These are phyloP conservation scores for Silurus aristotelis DNA, from an alignment of 2,797 vertebrate genomes.

Conservation along the genomic window DNA sequence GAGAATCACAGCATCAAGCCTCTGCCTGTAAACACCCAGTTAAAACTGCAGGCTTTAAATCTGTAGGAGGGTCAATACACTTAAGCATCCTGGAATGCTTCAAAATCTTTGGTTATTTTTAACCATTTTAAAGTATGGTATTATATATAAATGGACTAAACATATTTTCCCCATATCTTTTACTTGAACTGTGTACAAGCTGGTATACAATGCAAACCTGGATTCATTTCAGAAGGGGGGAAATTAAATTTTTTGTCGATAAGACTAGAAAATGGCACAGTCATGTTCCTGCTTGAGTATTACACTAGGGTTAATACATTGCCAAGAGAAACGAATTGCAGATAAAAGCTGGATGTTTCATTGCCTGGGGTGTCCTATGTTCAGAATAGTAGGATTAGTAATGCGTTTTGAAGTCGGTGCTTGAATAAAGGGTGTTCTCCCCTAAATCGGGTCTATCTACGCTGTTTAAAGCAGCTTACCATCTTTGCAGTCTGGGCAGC, in stretches of 20 bases:
- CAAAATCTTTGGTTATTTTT: neutral
- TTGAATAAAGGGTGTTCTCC: neutral
- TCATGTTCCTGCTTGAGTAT: constrained; percentile 17
- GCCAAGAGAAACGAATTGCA: neutral
- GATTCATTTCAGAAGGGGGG: constrained; percentile 22
- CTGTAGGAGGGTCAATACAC: neutral
- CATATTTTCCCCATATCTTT: neutral
- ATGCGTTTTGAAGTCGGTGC: neutral
- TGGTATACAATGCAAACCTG: neutral
- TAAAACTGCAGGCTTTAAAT: neutral
- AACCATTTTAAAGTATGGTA: neutral
- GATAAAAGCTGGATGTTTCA: neutral
- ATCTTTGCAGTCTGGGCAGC: constrained; percentile 82
- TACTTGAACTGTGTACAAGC: neutral
- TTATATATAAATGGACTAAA: neutral
- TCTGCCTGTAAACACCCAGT: neutral
- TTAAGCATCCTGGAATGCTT: neutral
- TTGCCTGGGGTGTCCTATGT: neutral
- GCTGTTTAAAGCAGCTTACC: constrained; percentile 64
- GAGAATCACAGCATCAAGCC: neutral
- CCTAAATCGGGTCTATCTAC: neutral
- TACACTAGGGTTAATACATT: constrained; percentile 30
- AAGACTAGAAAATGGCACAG: constrained; percentile 23
- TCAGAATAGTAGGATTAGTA: constrained; percentile 13
- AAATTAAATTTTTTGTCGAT: constrained; percentile 33